Percentiles rank a stretch among this genome's conserved stretches.
These are phyloP conservation scores for Pterobdella sp. DNA, from an alignment of 2,888 invertebrate genomes.

Conservation along the genomic window DNA sequence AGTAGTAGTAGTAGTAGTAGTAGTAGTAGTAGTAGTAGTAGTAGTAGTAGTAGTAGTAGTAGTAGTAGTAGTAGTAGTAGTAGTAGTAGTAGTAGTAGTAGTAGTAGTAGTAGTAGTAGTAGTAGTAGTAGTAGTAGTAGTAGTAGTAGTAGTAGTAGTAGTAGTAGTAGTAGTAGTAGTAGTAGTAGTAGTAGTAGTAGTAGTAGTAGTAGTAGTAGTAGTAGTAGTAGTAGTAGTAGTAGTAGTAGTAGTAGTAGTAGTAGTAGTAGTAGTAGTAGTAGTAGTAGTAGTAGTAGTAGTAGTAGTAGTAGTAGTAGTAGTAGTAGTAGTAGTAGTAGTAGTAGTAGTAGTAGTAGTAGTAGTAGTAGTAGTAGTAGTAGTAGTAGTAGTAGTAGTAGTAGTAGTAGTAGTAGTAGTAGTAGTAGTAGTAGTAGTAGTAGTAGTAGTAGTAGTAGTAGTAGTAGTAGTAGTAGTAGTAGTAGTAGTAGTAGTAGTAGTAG, in stretches of 20 bases:
- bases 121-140: slow-evolving; percentile 26
- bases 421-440: slow-evolving; percentile 26
- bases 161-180: slow-evolving; percentile 23
- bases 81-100: slow-evolving; percentile 25
- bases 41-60: slow-evolving; percentile 16
- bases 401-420: slow-evolving; percentile 24
- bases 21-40: slow-evolving; percentile 2
- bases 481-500: slow-evolving; percentile 25
- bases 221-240: slow-evolving; percentile 25
- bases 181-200: slow-evolving; percentile 24
- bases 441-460: slow-evolving; percentile 25
- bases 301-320: slow-evolving; percentile 24
- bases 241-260: slow-evolving; percentile 25
- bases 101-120: slow-evolving; percentile 24
- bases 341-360: slow-evolving; percentile 25
- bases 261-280: slow-evolving; percentile 25
- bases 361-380: slow-evolving; percentile 22
- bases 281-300: slow-evolving; percentile 25
- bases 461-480: slow-evolving; percentile 24
- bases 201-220: slow-evolving; percentile 24
- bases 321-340: slow-evolving; percentile 25
- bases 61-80: slow-evolving; percentile 26
- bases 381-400: slow-evolving; percentile 24
- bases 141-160: slow-evolving; percentile 24
- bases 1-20: slow-evolving; percentile 17